Conservation (phyloP, 2,797 vertebrate species). For the Micrastur ruficollis region DNA sequence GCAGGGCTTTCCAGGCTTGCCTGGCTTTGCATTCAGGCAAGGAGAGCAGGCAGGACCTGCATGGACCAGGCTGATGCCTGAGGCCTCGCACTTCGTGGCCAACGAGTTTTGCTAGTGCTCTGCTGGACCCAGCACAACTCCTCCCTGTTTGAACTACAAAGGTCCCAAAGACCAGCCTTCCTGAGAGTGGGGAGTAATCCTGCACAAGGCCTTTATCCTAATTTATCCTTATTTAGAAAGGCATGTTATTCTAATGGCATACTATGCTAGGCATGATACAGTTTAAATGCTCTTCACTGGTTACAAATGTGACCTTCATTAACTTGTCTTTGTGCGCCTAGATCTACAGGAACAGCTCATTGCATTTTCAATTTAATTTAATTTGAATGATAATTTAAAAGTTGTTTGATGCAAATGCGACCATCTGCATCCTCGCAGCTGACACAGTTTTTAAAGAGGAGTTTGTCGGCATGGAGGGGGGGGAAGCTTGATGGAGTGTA, state of each 20-base stretch:
- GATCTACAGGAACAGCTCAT: conserved; percentile 61
- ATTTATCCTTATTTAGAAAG: neutral
- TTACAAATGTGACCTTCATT: conserved; percentile 58
- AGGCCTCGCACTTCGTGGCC: neutral
- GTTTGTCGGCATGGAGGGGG: neutral
- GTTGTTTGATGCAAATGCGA: conserved; percentile 64
- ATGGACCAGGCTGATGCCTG: neutral
- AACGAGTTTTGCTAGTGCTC: neutral
- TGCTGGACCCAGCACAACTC: neutral
- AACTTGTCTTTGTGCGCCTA: neutral
- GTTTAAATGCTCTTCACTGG: conserved; percentile 23
- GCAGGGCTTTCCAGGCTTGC: neutral
- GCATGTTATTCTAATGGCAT: neutral
- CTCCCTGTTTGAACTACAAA: neutral
- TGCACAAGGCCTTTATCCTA: neutral
- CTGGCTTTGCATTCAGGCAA: neutral
- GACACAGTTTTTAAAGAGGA: conserved; percentile 54
- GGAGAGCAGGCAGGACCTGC: neutral
- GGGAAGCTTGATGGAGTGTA: neutral
- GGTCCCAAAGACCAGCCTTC: neutral
- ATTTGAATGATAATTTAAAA: conserved; percentile 77
- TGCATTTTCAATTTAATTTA: conserved; percentile 72
- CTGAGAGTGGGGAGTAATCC: neutral
- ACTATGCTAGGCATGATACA: neutral
- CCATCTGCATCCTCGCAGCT: conserved; percentile 69